Evolutionary conservation across 2,888 invertebrate genomes (phyloP).

Genomic region (Acholoe squamosa): DNA sequence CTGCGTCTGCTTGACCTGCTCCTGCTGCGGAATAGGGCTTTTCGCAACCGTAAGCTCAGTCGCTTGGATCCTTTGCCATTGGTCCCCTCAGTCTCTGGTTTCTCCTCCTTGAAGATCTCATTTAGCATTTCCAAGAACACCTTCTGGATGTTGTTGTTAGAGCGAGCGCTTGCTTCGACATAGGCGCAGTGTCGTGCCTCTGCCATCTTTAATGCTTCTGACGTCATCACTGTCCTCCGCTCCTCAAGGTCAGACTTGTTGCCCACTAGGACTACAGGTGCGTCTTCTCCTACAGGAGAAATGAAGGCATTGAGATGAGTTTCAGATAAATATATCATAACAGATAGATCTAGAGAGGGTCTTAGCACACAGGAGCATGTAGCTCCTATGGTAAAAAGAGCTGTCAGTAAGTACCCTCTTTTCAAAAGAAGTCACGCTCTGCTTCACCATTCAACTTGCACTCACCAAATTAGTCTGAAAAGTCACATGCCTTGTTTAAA

Average conservation of each 20-base stretch:
- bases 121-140: not conserved
- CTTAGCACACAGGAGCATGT: too few relatives aligned
- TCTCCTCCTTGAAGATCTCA: not conserved
- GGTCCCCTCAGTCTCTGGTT: not conserved
- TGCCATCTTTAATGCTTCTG: not conserved
- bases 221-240: not conserved
- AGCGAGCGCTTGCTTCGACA: not conserved
- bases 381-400: too few relatives aligned
- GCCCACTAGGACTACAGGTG: not conserved
- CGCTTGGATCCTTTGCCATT: not conserved
- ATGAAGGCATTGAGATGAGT: too few relatives aligned
- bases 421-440: too few relatives aligned
- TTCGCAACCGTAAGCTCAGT: not conserved
- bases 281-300: not conserved
- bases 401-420: too few relatives aligned
- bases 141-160: not conserved
- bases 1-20: not conserved
- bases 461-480: too few relatives aligned
- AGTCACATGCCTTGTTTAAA: too few relatives aligned
- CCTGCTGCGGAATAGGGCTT: not conserved
- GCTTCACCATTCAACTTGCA: too few relatives aligned
- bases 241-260: constrained; percentile 23
- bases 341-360: too few relatives aligned
- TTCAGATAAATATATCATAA: too few relatives aligned
- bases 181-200: not conserved